Evolutionary conservation across 37 sponge, comb jelly and placozoan species (phyloP).

Genomic region (Halisarca cf. caerulea): DNA sequence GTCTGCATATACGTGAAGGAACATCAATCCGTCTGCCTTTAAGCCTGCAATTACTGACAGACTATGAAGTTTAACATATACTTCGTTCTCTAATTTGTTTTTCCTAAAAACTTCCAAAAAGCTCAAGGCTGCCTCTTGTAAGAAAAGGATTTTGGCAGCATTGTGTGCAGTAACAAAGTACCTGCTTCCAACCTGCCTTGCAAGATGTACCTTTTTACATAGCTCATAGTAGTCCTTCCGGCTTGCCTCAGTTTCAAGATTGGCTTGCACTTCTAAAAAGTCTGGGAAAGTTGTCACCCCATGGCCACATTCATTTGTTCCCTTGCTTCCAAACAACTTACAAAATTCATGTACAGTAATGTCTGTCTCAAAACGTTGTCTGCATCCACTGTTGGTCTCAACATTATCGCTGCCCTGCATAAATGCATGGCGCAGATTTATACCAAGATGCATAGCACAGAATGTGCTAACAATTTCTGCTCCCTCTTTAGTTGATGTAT

Average conservation of each 20-base stretch:
- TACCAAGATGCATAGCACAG: slow-evolving; percentile 64
- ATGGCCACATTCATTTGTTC: slow-evolving; percentile 29
- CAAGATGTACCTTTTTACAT: background rate
- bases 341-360: slow-evolving; percentile 42
- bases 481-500: background rate
- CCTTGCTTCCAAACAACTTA: slow-evolving; percentile 34
- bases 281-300: slow-evolving; percentile 32
- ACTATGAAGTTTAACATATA: background rate
- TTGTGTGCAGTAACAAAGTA: slow-evolving; percentile 40
- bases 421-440: slow-evolving; percentile 61
- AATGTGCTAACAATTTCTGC: slow-evolving; percentile 53
- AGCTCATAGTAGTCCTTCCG: background rate
- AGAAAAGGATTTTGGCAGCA: slow-evolving; percentile 29
- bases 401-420: slow-evolving; percentile 15
- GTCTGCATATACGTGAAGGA: slow-evolving; percentile 37
- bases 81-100: slow-evolving; percentile 5
- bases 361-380: slow-evolving; percentile 27
- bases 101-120: background rate
- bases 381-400: background rate
- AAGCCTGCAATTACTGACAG: background rate
- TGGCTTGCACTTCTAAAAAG: slow-evolving; percentile 27
- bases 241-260: background rate
- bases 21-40: slow-evolving; percentile 38
- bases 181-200: slow-evolving; percentile 36
- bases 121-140: slow-evolving; percentile 24